These are phyloP conservation scores for Yponomeuta cagnagella DNA, from an alignment of 2,888 invertebrate species.

Conservation along the genomic window DNA sequence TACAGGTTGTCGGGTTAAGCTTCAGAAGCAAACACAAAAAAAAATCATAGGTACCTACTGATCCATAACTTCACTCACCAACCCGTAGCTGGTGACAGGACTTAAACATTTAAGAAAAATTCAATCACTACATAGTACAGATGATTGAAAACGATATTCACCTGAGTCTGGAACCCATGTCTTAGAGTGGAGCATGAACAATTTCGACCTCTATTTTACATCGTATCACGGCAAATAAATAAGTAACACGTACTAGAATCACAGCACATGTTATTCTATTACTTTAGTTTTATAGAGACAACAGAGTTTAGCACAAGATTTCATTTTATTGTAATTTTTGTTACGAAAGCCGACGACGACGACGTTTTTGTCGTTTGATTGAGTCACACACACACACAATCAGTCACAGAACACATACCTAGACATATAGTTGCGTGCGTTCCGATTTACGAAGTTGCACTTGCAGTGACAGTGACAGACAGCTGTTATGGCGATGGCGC, in stretches of 20 bases:
- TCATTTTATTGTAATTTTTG: not conserved
- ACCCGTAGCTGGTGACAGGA: too few relatives aligned
- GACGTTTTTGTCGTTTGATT: not conserved
- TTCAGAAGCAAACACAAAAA: too few relatives aligned
- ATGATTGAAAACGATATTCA: conserved; percentile 28
- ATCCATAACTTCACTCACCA: too few relatives aligned
- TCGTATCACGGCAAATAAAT: not conserved
- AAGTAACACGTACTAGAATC: not conserved
- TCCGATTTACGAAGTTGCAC: too few relatives aligned
- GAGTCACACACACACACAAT: too few relatives aligned
- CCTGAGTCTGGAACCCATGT: conserved; percentile 71
- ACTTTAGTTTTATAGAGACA: not conserved
- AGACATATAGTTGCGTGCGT: too few relatives aligned
- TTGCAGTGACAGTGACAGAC: too few relatives aligned
- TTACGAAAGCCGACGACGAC: not conserved
- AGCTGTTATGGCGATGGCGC: too few relatives aligned
- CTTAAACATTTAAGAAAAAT: too few relatives aligned
- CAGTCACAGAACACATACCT: too few relatives aligned
- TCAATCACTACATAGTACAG: not conserved
- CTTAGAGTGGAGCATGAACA: conserved; percentile 32
- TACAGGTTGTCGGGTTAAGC: too few relatives aligned
- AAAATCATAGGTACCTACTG: too few relatives aligned
- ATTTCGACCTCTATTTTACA: not conserved
- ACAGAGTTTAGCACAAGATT: not conserved
- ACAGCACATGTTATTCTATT: not conserved